Conservation (phyloP, 2,797 vertebrate species). For the Acanthopagrus latus region DNA sequence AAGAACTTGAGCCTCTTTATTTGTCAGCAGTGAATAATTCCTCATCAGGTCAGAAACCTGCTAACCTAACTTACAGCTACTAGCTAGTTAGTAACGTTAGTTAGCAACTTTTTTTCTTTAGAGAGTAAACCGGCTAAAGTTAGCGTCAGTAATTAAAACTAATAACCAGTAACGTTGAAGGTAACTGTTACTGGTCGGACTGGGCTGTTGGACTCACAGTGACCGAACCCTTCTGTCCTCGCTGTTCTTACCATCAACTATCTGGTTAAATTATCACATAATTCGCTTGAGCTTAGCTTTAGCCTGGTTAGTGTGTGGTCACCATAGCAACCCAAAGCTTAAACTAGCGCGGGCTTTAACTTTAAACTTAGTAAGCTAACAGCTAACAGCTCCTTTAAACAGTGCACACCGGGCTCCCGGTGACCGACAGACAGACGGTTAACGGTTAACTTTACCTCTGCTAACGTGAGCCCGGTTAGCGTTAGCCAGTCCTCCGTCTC, state of each 20-base stretch:
- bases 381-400: neutral
- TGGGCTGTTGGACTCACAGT: neutral
- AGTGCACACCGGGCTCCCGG: neutral
- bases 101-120: neutral
- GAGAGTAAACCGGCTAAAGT: neutral
- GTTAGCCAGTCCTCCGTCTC: constrained; percentile 42
- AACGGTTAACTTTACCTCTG: neutral
- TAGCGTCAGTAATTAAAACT: too few species aligned
- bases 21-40: neutral
- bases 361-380: neutral
- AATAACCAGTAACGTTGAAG: neutral
- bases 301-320: constrained; percentile 11
- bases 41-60: neutral
- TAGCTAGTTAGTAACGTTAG: neutral
- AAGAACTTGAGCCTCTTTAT: neutral
- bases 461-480: neutral
- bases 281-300: constrained; percentile 11
- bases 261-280: neutral
- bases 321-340: constrained; percentile 4
- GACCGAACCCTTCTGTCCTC: neutral
- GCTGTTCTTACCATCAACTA: too few species aligned
- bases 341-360: neutral
- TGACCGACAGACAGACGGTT: neutral
- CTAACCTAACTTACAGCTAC: too few species aligned
- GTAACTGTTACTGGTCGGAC: neutral